phyloP scores from a whole-genome alignment of 53 echinoderm and acorn worm genomes.

The Henricia sp. region DNA sequence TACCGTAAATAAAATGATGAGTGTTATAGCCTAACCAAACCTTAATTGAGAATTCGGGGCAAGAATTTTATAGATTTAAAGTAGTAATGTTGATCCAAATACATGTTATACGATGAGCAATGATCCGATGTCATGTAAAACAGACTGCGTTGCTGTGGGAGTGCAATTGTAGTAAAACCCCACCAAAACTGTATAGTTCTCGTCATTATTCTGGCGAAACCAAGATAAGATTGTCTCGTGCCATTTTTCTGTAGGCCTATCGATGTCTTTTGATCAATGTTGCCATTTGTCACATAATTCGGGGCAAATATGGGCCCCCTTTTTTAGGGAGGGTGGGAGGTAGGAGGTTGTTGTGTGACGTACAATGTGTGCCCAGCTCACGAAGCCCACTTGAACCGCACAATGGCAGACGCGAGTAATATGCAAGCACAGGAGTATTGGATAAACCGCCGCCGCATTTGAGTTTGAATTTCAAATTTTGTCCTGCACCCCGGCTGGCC shows the following conservation, averaged over 20 bases:
- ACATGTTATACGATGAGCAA: too few relatives aligned
- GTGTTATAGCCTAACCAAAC: too few relatives aligned
- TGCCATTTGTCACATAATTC: too few relatives aligned
- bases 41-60: too few relatives aligned
- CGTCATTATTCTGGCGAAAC: background rate
- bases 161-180: background rate
- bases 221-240: background rate
- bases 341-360: background rate
- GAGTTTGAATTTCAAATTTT: constrained; percentile 17
- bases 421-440: constrained; percentile 1
- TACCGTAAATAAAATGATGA: too few relatives aligned
- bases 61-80: too few relatives aligned
- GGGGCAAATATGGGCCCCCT: background rate
- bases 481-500: background rate
- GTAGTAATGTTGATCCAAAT: too few relatives aligned
- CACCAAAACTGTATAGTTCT: background rate
- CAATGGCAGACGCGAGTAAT: background rate
- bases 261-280: too few relatives aligned
- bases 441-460: background rate
- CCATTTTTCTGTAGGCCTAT: constrained; percentile 19
- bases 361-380: background rate
- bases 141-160: background rate
- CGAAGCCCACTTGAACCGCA: background rate
- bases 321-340: background rate
- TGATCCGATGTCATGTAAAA: background rate